A percentile compares a stretch with the other conserved stretches of the same genome.
Conservation (phyloP, 2,888 invertebrate species). For the Drosophila quinaria region DNA sequence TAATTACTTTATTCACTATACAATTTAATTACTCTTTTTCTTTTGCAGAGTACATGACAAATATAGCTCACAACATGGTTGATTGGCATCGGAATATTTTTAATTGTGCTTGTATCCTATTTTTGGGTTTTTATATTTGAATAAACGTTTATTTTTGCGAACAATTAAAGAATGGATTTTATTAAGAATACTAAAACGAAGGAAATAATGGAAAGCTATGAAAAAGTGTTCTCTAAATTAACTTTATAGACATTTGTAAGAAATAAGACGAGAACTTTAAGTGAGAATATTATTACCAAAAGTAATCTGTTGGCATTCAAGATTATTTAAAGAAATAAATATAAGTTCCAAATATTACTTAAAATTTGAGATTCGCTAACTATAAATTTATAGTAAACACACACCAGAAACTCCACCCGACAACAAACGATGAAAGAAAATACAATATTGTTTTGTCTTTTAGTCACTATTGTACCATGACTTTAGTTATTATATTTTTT, state of each 20-base stretch:
- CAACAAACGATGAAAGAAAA: background rate
- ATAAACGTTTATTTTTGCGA: conserved; percentile 62
- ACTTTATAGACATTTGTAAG: background rate
- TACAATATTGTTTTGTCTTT: conserved; percentile 36
- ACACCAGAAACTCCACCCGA: background rate
- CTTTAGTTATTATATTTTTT: conserved; percentile 33
- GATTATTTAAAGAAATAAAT: background rate
- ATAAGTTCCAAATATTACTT: background rate
- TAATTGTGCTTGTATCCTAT: conserved; percentile 36
- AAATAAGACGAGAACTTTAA: background rate
- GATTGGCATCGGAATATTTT: conserved; percentile 25
- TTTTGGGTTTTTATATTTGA: conserved; percentile 36
- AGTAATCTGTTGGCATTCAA: background rate
- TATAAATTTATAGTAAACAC: background rate
- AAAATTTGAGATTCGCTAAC: background rate
- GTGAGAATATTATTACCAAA: too few species aligned
- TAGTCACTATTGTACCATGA: conserved; percentile 52
- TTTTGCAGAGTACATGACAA: conserved; percentile 70
- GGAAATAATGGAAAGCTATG: background rate
- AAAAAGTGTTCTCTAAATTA: background rate
- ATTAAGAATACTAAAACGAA: background rate
- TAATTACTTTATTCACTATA: background rate
- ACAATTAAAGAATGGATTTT: background rate
- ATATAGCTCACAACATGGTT: conserved; percentile 20
- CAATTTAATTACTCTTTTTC: conserved; percentile 3